These are phyloP conservation scores for Epiblema foenella DNA, from an alignment of 2,888 invertebrate genomes.

Conservation along the genomic window DNA sequence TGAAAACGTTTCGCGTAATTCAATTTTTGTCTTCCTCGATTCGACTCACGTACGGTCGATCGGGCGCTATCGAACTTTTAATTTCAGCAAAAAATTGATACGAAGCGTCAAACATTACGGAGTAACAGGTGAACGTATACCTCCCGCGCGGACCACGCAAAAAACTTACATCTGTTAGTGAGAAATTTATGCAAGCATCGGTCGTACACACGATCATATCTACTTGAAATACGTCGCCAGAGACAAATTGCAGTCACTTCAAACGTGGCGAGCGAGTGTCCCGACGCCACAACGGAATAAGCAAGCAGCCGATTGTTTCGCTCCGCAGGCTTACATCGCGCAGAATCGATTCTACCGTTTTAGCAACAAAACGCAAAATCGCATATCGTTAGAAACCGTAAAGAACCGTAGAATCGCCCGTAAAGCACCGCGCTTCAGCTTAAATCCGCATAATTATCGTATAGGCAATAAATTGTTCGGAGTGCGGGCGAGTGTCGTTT, in stretches of 20 bases:
- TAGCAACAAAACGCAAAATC: constrained; percentile 68
- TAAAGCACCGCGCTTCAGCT: constrained; percentile 72
- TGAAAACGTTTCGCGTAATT: constrained; percentile 44
- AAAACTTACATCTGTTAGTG: constrained; percentile 75
- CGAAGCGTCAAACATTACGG: constrained; percentile 67
- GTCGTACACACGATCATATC: constrained; percentile 80
- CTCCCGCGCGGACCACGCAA: constrained; percentile 69
- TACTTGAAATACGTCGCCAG: constrained; percentile 75
- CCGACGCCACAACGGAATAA: constrained; percentile 67
- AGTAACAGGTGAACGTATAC: constrained; percentile 77
- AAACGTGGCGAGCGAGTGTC: constrained; percentile 70
- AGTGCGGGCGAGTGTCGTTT: constrained; percentile 62
- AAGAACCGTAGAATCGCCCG: constrained; percentile 73
- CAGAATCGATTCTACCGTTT: constrained; percentile 62
- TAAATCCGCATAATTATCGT: constrained; percentile 81
- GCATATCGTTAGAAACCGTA: constrained; percentile 62
- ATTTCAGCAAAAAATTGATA: constrained; percentile 73
- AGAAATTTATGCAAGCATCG: constrained; percentile 75
- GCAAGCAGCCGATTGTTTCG: constrained; percentile 72
- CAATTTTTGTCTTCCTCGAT: constrained; percentile 50
- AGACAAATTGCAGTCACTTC: constrained; percentile 82
- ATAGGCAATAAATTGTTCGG: constrained; percentile 74
- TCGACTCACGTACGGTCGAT: constrained; percentile 65
- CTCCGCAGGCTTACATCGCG: constrained; percentile 53
- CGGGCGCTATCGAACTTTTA: constrained; percentile 75